These are phyloP conservation scores for Drosophila dives DNA, from an alignment of 2,888 invertebrate genomes.

Conservation along the genomic window DNA sequence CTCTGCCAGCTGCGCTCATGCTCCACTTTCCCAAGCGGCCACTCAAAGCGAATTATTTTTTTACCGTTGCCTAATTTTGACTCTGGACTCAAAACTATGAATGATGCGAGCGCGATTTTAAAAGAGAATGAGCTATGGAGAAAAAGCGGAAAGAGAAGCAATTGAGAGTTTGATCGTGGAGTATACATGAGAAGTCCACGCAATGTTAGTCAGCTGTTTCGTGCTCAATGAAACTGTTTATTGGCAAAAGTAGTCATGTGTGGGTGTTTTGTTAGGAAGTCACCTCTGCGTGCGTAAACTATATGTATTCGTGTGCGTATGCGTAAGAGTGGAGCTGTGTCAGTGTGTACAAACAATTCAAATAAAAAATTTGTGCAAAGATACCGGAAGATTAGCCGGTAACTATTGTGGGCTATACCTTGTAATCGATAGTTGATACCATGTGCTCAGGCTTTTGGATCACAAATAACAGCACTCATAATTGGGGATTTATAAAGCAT, in stretches of 20 bases:
- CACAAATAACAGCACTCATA: constrained; percentile 6
- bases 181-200: constrained; percentile 53
- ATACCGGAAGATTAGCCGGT: constrained; percentile 5
- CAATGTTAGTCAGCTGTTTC: constrained; percentile 60
- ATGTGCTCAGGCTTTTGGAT: background rate
- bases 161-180: constrained; percentile 42
- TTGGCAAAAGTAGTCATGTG: constrained; percentile 28
- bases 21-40: constrained; percentile 58
- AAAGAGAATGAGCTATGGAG: background rate
- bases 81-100: constrained; percentile 36
- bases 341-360: constrained; percentile 8
- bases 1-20: constrained; percentile 44
- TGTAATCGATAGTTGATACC: constrained; percentile 11
- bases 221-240: constrained; percentile 61
- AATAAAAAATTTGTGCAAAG: constrained; percentile 7
- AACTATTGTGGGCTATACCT: constrained; percentile 10
- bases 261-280: constrained; percentile 8
- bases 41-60: constrained; percentile 4
- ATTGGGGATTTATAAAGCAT: background rate
- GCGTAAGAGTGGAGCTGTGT: background rate
- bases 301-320: constrained; percentile 6
- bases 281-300: constrained; percentile 2
- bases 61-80: constrained; percentile 56
- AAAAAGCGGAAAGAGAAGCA: background rate
- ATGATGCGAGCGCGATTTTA: constrained; percentile 11